Percentiles rank a stretch among this genome's conserved stretches.
Evolutionary conservation across 2,113 vertebrate genomes (phyloP).

Genomic region (Corythoichthys intestinalis): DNA sequence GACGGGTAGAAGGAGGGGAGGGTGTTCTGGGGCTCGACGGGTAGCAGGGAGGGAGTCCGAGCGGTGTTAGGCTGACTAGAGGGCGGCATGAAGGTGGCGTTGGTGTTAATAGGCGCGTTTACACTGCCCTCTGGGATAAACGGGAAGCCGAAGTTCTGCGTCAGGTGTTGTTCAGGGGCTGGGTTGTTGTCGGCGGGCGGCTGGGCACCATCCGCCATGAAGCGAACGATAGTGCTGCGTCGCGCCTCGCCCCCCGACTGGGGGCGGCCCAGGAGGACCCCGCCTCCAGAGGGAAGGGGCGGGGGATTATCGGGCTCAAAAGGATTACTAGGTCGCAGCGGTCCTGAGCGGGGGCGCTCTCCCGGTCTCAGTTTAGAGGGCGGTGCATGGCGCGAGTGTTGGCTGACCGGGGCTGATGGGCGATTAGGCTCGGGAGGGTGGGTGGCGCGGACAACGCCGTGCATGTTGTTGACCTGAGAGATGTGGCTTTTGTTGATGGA

Average conservation of each 20-base stretch:
- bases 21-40: constrained; percentile 92
- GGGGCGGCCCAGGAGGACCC: constrained; percentile 87
- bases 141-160: constrained; percentile 94
- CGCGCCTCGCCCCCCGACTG: constrained; percentile 80
- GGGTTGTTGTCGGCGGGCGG: constrained; percentile 84
- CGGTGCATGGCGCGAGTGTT: constrained; percentile 82
- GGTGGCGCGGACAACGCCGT: constrained; percentile 79
- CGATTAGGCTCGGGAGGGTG: constrained; percentile 85
- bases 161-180: constrained; percentile 85
- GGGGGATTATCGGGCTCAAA: constrained; percentile 89
- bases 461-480: constrained; percentile 86
- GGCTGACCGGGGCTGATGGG: constrained; percentile 77
- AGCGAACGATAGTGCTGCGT: constrained; percentile 89
- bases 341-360: constrained; percentile 82
- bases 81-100: constrained; percentile 90
- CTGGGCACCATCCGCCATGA: constrained; percentile 89
- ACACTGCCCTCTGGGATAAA: constrained; percentile 92
- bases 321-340: constrained; percentile 83
- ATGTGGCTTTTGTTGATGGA: constrained; percentile 88
- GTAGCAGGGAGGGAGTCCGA: constrained; percentile 87
- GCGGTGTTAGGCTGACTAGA: constrained; percentile 86
- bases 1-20: constrained; percentile 93
- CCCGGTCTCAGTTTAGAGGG: constrained; percentile 84
- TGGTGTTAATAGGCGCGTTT: constrained; percentile 92
- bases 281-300: constrained; percentile 78